Evolutionary conservation across 2,888 invertebrate species (phyloP).

Genomic region (Ypsolopha sequella): DNA sequence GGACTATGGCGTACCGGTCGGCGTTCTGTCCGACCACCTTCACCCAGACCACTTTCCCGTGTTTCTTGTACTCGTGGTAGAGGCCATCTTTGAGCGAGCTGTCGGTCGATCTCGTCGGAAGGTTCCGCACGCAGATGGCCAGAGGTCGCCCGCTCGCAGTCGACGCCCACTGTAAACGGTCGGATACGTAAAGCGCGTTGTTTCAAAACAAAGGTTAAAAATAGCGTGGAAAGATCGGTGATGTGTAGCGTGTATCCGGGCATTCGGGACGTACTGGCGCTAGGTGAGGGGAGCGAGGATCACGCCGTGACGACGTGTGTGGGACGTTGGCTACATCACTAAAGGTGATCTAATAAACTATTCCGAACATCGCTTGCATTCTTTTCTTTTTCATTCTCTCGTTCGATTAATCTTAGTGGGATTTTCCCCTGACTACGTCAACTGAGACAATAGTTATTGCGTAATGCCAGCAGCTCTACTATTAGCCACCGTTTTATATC

Average conservation of each 20-base stretch:
- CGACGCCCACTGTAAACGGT: slow-evolving; percentile 57
- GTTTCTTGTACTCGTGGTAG: slow-evolving; percentile 98
- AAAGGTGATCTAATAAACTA: no score
- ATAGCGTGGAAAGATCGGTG: slow-evolving; percentile 1
- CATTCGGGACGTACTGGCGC: not conserved
- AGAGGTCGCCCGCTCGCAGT: slow-evolving; percentile 81
- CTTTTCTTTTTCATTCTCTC: no score
- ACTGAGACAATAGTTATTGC: no score
- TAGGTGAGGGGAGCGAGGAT: no score
- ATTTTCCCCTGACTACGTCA: no score
- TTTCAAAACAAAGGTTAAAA: slow-evolving; percentile 1
- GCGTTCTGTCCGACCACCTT: slow-evolving; percentile 92
- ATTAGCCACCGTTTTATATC: no score
- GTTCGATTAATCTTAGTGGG: no score
- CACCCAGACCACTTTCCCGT: slow-evolving; percentile 97
- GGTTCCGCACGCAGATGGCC: slow-evolving; percentile 91
- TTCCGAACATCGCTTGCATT: no score
- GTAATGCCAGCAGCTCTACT: no score
- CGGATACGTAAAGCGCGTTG: not conserved
- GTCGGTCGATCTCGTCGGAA: slow-evolving; percentile 91
- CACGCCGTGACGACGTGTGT: no score
- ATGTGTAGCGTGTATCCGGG: not conserved
- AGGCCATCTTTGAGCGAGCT: slow-evolving; percentile 97
- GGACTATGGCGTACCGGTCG: slow-evolving; percentile 90
- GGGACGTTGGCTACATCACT: no score